Evolutionary conservation across 2,113 vertebrate species (phyloP), one percentile per base, ranked within the genome.

Genomic region (Eolophus roseicapilla): DNA sequence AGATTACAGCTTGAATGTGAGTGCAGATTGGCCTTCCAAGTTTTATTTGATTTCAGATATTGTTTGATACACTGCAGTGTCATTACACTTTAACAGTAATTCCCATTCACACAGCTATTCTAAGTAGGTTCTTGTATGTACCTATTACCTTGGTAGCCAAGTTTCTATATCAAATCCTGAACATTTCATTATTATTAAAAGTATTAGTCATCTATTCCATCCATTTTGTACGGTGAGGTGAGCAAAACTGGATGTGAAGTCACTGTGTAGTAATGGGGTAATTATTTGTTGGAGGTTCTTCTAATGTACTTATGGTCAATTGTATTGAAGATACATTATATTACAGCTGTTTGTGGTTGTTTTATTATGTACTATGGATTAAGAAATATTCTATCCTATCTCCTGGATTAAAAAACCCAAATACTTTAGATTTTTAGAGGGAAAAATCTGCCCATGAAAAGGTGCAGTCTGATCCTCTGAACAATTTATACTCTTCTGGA

Each of bases 271-370:
- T 91, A 84, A 88, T 68, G 85, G 81, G 21, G 49, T 73, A 87
- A 92, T 93, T 95, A 93, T 89, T 95, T 90, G 94, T 92, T 89
- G 49, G 77, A 94, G 41, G 43, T 52, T 87, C 80, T 93, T 95
- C 46, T 93, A 80, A 82, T 88, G 86, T 68, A 64, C 33, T 81
- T 94, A 75, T 35, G 49, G 70, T 44, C 78, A 89, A 74, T 92
- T 82, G 29, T 55, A 59, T 35, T 77, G 81, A 93, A 95, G 74
- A 87, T 82, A 11, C 65, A 93, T 82, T 86, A 33, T 49, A 73
- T 74, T 85, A 35, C 57, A 74, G 67, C 77, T 89, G 69, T 82
- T 92, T 18, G 0, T 76, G 67, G 20, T 53, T 7, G 4, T 74
- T 95, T 78, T 87, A 75, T 87, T 67, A 79, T 70, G 89, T 67